Percentiles rank a stretch among this genome's conserved stretches.
Evolutionary conservation across 2,888 invertebrate species (phyloP).

Genomic region (Melinaea marsaeus): DNA sequence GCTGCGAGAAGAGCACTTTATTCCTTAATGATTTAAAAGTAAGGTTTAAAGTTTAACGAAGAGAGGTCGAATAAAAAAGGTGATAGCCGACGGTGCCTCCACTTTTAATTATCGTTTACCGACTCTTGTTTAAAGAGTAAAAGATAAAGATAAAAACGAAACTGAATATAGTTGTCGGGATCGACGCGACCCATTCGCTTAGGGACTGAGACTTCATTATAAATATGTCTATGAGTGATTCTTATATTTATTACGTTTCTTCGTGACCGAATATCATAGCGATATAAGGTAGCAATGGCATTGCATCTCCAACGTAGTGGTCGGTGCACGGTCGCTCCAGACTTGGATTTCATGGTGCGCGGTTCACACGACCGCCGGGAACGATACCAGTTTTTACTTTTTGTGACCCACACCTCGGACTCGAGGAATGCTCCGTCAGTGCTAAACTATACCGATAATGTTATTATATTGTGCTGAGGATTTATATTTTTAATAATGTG

Average conservation of each 20-base stretch:
- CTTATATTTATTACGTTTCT: no score
- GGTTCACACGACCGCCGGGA: conserved; percentile 45
- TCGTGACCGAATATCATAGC: no score
- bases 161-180: conserved; percentile 27
- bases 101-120: conserved; percentile 71
- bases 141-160: conserved; percentile 40
- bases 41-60: conserved; percentile 8
- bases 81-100: conserved; percentile 53
- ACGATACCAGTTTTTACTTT: no score
- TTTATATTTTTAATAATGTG: no score
- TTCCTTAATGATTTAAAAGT: neutral
- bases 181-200: conserved; percentile 19
- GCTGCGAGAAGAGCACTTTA: neutral
- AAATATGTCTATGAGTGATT: neutral
- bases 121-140: conserved; percentile 53
- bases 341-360: conserved; percentile 43
- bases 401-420: no score
- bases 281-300: no score
- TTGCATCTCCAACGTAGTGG: conserved; percentile 18
- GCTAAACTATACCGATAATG: no score
- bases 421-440: no score
- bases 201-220: conserved; percentile 22
- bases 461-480: no score
- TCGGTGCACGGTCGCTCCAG: conserved; percentile 30
- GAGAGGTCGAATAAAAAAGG: conserved; percentile 34